These are phyloP conservation scores for Myiotriccus ornatus DNA, from an alignment of 2,797 vertebrate species.

Conservation along the genomic window DNA sequence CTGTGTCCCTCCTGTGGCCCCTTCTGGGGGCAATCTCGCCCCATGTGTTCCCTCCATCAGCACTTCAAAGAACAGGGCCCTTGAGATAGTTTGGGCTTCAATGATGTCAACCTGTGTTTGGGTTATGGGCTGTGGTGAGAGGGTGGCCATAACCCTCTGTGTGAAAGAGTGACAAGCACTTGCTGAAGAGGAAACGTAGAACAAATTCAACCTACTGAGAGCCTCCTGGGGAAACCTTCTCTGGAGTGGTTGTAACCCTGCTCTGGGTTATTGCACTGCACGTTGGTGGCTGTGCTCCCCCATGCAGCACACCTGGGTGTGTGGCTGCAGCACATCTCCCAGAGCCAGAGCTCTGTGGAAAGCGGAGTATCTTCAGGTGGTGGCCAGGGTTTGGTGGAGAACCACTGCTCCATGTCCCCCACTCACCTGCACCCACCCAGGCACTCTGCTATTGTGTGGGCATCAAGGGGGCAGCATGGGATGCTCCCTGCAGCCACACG, in stretches of 20 bases:
- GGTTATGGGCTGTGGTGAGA: background rate
- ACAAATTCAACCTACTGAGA: background rate
- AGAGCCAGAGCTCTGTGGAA: background rate
- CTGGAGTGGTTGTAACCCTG: background rate
- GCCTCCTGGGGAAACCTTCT: background rate
- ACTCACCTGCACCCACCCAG: background rate
- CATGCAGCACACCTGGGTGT: accelerated
- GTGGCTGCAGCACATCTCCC: accelerated
- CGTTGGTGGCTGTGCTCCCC: accelerated
- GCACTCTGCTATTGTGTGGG: background rate
- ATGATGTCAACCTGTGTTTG: background rate
- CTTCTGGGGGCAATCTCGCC: background rate
- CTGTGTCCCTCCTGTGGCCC: background rate
- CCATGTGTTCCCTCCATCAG: accelerated
- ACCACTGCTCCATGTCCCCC: background rate
- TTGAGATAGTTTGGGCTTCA: background rate
- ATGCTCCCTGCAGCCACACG: background rate
- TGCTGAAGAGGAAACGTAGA: accelerated
- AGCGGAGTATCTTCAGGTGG: background rate
- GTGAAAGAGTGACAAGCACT: accelerated
- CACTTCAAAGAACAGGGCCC: background rate
- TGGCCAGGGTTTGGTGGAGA: background rate
- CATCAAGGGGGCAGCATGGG: background rate
- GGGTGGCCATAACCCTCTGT: background rate
- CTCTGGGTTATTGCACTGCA: background rate